Evolutionary conservation across 2,113 vertebrate genomes (phyloP).

Genomic region (Callorhinus ursinus): DNA sequence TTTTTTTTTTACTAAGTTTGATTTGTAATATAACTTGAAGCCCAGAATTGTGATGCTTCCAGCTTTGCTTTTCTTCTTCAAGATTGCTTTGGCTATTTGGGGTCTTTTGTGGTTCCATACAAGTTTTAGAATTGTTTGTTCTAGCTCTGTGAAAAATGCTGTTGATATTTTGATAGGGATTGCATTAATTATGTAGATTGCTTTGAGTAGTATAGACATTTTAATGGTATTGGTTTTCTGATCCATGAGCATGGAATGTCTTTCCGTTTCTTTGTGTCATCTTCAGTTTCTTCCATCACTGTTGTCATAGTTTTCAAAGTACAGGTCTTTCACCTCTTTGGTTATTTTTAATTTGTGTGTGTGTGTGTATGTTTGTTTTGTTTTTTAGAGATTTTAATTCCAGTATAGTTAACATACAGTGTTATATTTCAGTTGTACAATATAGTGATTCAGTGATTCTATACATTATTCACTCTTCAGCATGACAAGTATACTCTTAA

Average conservation of each 20-base stretch:
- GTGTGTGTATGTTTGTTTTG: background rate
- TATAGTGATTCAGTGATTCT: background rate
- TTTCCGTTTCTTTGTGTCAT: background rate
- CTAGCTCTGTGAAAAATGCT: background rate
- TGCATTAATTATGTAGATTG: background rate
- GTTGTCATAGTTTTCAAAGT: background rate
- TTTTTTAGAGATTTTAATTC: background rate
- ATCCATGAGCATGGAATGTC: background rate
- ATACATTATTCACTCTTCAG: background rate
- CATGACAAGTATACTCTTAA: background rate
- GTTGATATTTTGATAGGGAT: background rate
- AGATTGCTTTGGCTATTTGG: background rate
- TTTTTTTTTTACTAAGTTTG: too few species aligned
- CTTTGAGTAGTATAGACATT: background rate
- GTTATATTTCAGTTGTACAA: background rate
- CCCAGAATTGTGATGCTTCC: background rate
- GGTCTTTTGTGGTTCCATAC: background rate
- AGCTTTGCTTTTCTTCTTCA: background rate
- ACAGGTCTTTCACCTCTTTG: background rate
- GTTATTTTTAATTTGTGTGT: background rate
- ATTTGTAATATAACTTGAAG: background rate
- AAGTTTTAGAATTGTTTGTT: background rate
- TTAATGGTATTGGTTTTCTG: background rate
- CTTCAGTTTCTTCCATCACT: background rate
- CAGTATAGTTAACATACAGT: background rate